phyloP scores from a whole-genome alignment of 2,113 vertebrate genomes.

The Chroicocephalus ridibundus region DNA sequence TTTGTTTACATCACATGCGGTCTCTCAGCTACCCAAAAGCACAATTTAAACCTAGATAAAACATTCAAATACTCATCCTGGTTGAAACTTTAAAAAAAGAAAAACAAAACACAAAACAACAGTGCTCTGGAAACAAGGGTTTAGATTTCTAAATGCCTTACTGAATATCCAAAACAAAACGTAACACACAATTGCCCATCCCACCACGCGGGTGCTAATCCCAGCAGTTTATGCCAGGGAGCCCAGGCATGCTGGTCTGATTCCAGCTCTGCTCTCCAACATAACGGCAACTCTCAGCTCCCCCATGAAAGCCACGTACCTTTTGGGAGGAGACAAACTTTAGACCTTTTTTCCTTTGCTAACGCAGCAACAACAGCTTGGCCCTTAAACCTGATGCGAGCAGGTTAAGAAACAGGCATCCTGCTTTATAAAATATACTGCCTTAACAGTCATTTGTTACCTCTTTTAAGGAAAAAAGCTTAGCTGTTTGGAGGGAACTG shows the following conservation, averaged over 20 bases:
- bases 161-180: not conserved
- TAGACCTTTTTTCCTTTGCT: not conserved
- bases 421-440: not conserved
- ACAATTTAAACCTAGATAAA: not conserved
- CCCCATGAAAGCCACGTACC: not conserved
- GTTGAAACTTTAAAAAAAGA: not conserved
- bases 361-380: not conserved
- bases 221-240: not conserved
- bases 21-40: not conserved
- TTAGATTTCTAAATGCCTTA: not conserved
- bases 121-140: not conserved
- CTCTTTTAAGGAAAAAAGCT: not conserved
- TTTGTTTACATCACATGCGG: accelerated
- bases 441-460: not conserved
- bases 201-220: not conserved
- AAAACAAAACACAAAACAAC: too few species aligned
- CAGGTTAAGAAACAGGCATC: not conserved
- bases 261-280: not conserved
- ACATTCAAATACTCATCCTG: not conserved
- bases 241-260: accelerated
- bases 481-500: not conserved
- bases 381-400: not conserved
- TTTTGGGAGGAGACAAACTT: not conserved
- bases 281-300: not conserved
- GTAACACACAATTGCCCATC: not conserved